These are phyloP conservation scores for Phyllotreta striolata DNA, from an alignment of 2,888 invertebrate genomes.

Conservation along the genomic window DNA sequence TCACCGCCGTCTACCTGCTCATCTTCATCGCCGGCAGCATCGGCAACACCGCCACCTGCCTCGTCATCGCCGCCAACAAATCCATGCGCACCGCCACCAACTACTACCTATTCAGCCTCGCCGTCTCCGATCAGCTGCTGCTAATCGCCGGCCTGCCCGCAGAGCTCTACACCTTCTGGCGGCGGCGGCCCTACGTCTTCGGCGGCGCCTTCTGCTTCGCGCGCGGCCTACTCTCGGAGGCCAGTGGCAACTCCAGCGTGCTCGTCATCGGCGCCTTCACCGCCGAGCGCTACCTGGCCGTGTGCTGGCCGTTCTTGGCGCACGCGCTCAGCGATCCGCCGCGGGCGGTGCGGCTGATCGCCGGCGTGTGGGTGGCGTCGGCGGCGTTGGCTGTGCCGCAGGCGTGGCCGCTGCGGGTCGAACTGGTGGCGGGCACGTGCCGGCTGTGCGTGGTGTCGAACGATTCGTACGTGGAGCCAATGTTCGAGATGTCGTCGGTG, in stretches of 20 bases:
- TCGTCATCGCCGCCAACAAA: slow-evolving; percentile 82
- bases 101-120: slow-evolving; percentile 85
- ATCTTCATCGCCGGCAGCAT: slow-evolving; percentile 82
- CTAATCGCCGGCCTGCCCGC: slow-evolving; percentile 82
- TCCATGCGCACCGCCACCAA: slow-evolving; percentile 85
- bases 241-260: slow-evolving; percentile 80
- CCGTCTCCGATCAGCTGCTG: slow-evolving; percentile 82
- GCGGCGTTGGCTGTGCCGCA: slow-evolving; percentile 78
- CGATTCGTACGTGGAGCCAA: slow-evolving; percentile 66
- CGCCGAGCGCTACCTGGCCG: slow-evolving; percentile 74
- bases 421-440: slow-evolving; percentile 51
- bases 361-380: slow-evolving; percentile 82
- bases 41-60: slow-evolving; percentile 85
- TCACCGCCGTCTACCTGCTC: slow-evolving; percentile 78
- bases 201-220: slow-evolving; percentile 82
- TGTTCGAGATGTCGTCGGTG: slow-evolving; percentile 81
- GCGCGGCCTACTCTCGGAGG: slow-evolving; percentile 81
- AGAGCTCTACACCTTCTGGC: slow-evolving; percentile 83
- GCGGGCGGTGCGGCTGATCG: slow-evolving; percentile 81
- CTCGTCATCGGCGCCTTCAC: slow-evolving; percentile 75
- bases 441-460: slow-evolving; percentile 45
- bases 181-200: slow-evolving; percentile 78
- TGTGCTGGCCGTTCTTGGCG: slow-evolving; percentile 73
- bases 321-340: slow-evolving; percentile 90
- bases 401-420: slow-evolving; percentile 65